Evolutionary conservation across 2,888 invertebrate species (phyloP), one percentile per base, ranked within the genome.

Genomic region (Chaetogeoica ovagalla): DNA sequence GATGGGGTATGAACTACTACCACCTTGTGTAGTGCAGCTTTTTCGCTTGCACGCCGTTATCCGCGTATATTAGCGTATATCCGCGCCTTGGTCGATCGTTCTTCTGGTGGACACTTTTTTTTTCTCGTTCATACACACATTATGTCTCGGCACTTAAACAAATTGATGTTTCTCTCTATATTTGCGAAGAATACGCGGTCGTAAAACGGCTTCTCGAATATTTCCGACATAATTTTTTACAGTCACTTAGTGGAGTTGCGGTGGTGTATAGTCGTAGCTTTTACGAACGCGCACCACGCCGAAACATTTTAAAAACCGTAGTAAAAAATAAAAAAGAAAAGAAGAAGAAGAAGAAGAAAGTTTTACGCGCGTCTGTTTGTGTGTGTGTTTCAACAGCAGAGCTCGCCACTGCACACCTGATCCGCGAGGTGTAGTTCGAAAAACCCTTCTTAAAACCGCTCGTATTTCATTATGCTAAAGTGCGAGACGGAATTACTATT

Each of bases 391-490:
- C n/a, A 30, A 30, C 30, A 30, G n/a, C 17, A 13, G 69, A 30
- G 4, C 30, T 30, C 30, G n/a, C n/a, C n/a, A 62, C 19, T 21
- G 17, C 62, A 55, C 79, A 79, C 79, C 79, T 79, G 79, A 71
- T 63, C 79, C 70, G 2, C 9, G 15, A 17, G 59, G 11, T 21
- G 30, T 11, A 3, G 69, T 17, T 65, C 19, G 55, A 74, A 74
- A 75, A 70, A 23, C 55, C 39, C 39, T 62, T 52, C 39, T 62
- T 52, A 70, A n/a, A n/a, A 21, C 70, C 23, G 55, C 70, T 59
- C 70, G 63, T 79, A 63, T 71, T 79, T 79, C 79, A 79, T 79
- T 79, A 79, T 71, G n/a, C 79, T 79, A 79, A 79, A 79, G 71
- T 79, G 79, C 62, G 52, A 30, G 30, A 79, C 63, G 43, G 39